These are phyloP conservation scores for Myiopsitta monachus DNA, from an alignment of 2,113 vertebrate species.

Conservation along the genomic window DNA sequence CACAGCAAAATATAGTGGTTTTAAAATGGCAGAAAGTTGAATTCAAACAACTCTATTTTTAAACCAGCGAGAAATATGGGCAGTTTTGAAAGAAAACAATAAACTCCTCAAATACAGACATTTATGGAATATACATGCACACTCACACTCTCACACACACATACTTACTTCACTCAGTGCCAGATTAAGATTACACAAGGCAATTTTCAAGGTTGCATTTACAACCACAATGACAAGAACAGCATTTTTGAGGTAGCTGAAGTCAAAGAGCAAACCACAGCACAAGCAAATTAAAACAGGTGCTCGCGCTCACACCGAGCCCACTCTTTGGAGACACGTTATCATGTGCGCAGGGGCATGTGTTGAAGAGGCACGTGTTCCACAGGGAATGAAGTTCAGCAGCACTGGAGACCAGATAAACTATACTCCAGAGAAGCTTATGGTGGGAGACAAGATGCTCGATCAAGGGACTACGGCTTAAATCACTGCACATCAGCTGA, in stretches of 20 bases:
- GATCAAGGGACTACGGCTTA: background rate
- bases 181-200: slow-evolving; percentile 54
- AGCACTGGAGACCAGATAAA: background rate
- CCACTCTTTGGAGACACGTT: slow-evolving; percentile 47
- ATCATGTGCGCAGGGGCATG: background rate
- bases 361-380: slow-evolving; percentile 16
- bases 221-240: slow-evolving; percentile 59
- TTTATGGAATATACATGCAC: background rate
- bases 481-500: slow-evolving; percentile 45
- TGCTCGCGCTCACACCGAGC: slow-evolving; percentile 16
- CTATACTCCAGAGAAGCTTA: background rate
- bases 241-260: slow-evolving; percentile 74
- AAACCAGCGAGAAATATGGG: background rate
- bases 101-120: slow-evolving; percentile 1
- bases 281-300: slow-evolving; percentile 43
- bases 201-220: slow-evolving; percentile 53
- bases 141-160: background rate
- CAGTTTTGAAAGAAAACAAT: background rate
- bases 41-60: background rate
- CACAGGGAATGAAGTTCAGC: background rate
- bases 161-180: slow-evolving; percentile 19
- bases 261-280: slow-evolving; percentile 61
- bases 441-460: background rate
- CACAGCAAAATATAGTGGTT: slow-evolving; percentile 7
- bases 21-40: background rate